Percentiles rank a stretch among this genome's conserved stretches.
These are phyloP conservation scores for Scomber scombrus DNA, from an alignment of 2,113 vertebrate species.

Conservation along the genomic window DNA sequence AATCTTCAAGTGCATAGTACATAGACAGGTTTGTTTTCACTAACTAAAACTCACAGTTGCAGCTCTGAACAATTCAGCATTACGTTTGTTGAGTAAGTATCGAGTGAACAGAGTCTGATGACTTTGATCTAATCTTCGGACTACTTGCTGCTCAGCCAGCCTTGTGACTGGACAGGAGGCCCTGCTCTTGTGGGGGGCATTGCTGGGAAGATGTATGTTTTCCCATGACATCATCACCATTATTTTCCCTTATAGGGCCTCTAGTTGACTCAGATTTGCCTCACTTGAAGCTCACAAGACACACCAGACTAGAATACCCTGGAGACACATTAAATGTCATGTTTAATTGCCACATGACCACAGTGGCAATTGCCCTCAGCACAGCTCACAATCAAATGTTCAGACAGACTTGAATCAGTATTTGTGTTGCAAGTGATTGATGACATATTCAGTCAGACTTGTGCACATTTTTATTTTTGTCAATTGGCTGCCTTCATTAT, in stretches of 20 bases:
- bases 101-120: conserved; percentile 13
- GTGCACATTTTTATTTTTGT: too few species aligned
- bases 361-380: conserved; percentile 8
- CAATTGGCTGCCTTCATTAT: too few species aligned
- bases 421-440: background rate
- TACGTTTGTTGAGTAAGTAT: background rate
- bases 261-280: conserved; percentile 11
- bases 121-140: conserved; percentile 55
- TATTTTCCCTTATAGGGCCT: conserved; percentile 15
- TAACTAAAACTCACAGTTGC: too few species aligned
- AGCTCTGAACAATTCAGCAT: background rate
- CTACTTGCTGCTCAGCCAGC: conserved; percentile 45
- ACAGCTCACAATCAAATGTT: background rate
- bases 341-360: conserved; percentile 37
- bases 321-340: background rate
- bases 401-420: background rate
- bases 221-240: conserved; percentile 57
- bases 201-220: conserved; percentile 39
- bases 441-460: background rate
- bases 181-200: conserved; percentile 1
- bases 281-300: conserved; percentile 19
- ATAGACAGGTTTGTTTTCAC: too few species aligned
- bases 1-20: background rate
- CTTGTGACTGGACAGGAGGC: conserved; percentile 48
- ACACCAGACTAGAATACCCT: background rate